Evolutionary conservation across 2,888 invertebrate genomes (phyloP), one percentile per base, ranked within the genome.

Genomic region (Andricus quercusramuli): DNA sequence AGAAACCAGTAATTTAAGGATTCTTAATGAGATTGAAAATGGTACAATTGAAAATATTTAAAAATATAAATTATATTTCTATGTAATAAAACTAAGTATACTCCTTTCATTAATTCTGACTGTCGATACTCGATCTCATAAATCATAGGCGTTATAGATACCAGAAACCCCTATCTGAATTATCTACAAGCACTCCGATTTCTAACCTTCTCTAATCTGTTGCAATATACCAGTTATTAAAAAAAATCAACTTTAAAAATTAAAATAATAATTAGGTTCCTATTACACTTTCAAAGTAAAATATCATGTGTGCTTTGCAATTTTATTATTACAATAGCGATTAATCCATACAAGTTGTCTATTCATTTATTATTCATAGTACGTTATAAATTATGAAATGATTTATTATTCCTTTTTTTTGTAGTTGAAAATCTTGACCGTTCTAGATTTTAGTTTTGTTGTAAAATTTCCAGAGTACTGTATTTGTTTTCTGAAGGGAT

Each of bases 361-460:
- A 25, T 25, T 62, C 9, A n/a, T 56, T 56, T n/a, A 20, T 51
- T 20, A 51, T 20, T 51, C 20, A 6, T 47, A 5, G 51, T 9
- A 56, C 56, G 8, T 62, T 25, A 4, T 25, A 25, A 25, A 62
- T 25, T 15, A 25, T n/a, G 5, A 25, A 62, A 62, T 25, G 13
- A 15, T 22, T 25, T 11, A 62, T 22, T 25, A 62, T 25, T 56
- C 9, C 22, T 74, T 32, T 56, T 56, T 78, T 77, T 81, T 82
- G 44, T 85, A 78, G 74, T 84, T 84, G 59, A 80, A 83, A 44
- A 86, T 78, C 22, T 79, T 79, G 0, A 85, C 70, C 8, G 85
- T 85, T 29, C 86, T 80, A 65, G 78, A 81, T 66, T 81, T 76
- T 11, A 82, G 83, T n/a, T 82, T 68, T 37, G 77, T 77, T 13